Evolutionary conservation across 2,888 invertebrate species (phyloP), one percentile per base, ranked within the genome.

Genomic region (Alviniconcha strummeri): DNA sequence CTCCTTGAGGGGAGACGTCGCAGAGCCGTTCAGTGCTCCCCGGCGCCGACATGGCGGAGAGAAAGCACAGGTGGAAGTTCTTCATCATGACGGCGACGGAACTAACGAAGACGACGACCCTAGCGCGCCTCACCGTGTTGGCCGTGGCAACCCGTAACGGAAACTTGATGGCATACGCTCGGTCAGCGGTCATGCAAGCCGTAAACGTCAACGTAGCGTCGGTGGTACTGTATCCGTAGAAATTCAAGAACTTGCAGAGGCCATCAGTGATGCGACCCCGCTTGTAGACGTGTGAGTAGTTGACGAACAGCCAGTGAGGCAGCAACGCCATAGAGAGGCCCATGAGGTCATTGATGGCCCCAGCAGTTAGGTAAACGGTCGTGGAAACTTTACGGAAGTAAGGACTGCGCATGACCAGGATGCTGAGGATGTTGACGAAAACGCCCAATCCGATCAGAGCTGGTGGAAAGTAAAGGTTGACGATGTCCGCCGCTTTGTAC

Each of bases 191-290:
- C 91, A 91, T 91, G 1, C 86, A 85, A 4, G 89, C 88, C 5
- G 90, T 89, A 19, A 91, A 84, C 8, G 90, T 81, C 56, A 91
- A 89, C 19, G 89, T 89, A n/a, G 88, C 85, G 83, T 90, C 91
- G 75, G 88, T 88, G 82, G 89, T 89, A 55, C 89, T 87, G 84
- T 87, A 89, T 13, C 91, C 91, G 83, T 89, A 90, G 80, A 91
- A 91, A 74, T 90, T 90, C 56, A 91, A 87, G 80, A 91, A 89
- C 79, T 89, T 89, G 82, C 91, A 91, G 87, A 90, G 88, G 19
- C 86, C 77, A 77, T 89, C 87, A 1, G 88, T 86, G 19, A 84
- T 84, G 0, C 85, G 86, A 0, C 86, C 87, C 55, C 89, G 83
- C 3, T 85, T 81, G 79, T 87, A 89, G 7, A 86, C 84, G 6